Evolutionary conservation across 2,113 vertebrate species (phyloP), one percentile per base, ranked within the genome.

Genomic region (Vanacampus margaritifer): DNA sequence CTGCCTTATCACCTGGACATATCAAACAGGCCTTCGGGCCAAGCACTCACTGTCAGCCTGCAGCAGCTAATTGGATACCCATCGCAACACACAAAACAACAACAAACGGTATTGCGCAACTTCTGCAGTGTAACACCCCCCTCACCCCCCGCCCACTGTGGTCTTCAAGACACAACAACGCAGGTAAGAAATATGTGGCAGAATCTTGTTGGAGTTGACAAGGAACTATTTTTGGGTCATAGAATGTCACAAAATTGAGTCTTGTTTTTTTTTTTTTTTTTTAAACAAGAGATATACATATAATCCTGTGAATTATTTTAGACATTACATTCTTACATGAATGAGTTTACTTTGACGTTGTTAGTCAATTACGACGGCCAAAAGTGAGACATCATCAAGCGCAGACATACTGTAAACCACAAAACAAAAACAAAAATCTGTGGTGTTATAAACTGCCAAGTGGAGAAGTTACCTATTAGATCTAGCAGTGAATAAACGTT

Each of bases 231-330:
- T 39, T 68, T 63, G 62, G 64, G 67, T 60, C 66, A 65, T 13
- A 68, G 82, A 14, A 73, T 64, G 26, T 8, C 2, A 71, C 75
- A 85, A 90, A 88, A 87, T 85, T 78, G 83, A 83, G 80, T 79
- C 77, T 80, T 78, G 70, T 82, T 79, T 84, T 84, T 51, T 28
- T 82, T 72, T 72, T n/a, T n/a, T n/a, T n/a, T n/a, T n/a, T n/a
- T n/a, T n/a, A n/a, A 84, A 77, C 75, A 76, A 71, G 54, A 70
- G 16, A 46, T 17, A 45, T 39, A 39, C 11, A 10, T 11, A 39
- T 39, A 12, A 45, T 13, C 14, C 12, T 43, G 5, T 43, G 13
- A 50, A 50, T 50, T n/a, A n/a, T 2, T 50, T 50, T n/a, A n/a
- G 46, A 10, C 19, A n/a, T n/a, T n/a, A 50, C 2, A 6, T 21